Evolutionary conservation across 1,140 invertebrate genomes (phyloP), one percentile per base, ranked within the genome.

Genomic region (Drosophila burlai): DNA sequence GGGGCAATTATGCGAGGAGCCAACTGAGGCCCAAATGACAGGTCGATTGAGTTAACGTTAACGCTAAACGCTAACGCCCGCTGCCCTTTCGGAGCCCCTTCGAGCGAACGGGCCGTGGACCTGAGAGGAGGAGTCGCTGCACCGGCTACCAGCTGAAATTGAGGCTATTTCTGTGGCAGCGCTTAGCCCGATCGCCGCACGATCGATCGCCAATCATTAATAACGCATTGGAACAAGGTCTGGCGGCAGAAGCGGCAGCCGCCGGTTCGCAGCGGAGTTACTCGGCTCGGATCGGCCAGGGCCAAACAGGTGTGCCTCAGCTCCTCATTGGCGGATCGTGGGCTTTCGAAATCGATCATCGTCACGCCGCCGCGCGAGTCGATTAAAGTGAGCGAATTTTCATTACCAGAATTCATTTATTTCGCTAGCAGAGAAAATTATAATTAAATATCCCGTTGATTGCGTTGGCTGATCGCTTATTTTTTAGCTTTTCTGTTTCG

Each of bases 41-140:
- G 91, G 85, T 91, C 91, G 91, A 92, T 92, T 91, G 91, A 92
- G 83, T 91, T 92, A 89, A 89, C 83, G 91, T 92, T 92, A 91
- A 81, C 91, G 79, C 91, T 92, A 92, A 92, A 91, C 86, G 83
- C 86, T 83, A 81, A 78, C 76, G 68, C 66, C 65, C 66, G 71
- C 65, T 57, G 52, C 65, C 46, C 46, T 65, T 47, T 24, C 26
- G 13, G 21, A 13, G 50, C 47, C 67, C 50, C 50, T 55, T 15
- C 15, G 29, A 57, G 42, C 46, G 42, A 29, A 6, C 24, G 40
- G 36, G 45, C 24, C 21, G 11, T 15, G 29, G 49, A 7, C 3
- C 46, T 10, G 34, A 31, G 26, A 66, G 45, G 24, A 54, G 55
- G 67, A 60, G 67, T 40, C 61, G 47, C 54, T 50, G 76, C 45